Evolutionary conservation across 1,140 invertebrate genomes (phyloP), one percentile per base, ranked within the genome.

Genomic region (Plutomurus gul): DNA sequence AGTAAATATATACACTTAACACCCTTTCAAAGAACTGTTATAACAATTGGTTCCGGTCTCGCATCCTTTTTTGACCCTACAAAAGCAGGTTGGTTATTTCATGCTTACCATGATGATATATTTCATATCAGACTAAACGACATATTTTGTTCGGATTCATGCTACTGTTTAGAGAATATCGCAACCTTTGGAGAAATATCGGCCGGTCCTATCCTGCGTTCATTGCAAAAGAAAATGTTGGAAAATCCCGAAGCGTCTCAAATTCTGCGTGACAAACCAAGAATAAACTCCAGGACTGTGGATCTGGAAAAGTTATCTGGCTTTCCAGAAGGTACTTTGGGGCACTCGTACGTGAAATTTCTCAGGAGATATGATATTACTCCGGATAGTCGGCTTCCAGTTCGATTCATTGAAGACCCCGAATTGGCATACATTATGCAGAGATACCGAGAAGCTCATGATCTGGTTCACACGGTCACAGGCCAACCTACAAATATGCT

Each of bases 401-500:
- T 99, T 0, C 92, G 93, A 84, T 99, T 98, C 88, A 90, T 99
- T 33, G 91, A 96, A 84, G 94, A 99, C 87, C 87, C 92, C 5
- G 92, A 98, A 80, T 87, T 98, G 73, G 95, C 96, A 20, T 99
- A 99, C 88, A 92, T 99, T 3, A 97, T 99, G 93, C 95, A 97
- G 87, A 89, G 98, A 49, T 99, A 99, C 86, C 91, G 98, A 82
- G 96, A 99, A 88, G 92, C 93, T 18, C 98, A 99, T 86, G 98
- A 99, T 88, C 89, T 99, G 72, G 91, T 96, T 79, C 97, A 99
- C 87, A 92, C 96, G 0, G 87, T 95, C 7, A 89, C 98, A 36
- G 91, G 91, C 75, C 97, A 98, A 95, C 96, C 95, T 16, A 99
- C 96, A 7, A 96, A 96, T 85, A 98, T 99, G 95, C 88, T 97